Evolutionary conservation across 2,888 invertebrate genomes (phyloP), one percentile per base, ranked within the genome.

Genomic region (Heliconius cydno): DNA sequence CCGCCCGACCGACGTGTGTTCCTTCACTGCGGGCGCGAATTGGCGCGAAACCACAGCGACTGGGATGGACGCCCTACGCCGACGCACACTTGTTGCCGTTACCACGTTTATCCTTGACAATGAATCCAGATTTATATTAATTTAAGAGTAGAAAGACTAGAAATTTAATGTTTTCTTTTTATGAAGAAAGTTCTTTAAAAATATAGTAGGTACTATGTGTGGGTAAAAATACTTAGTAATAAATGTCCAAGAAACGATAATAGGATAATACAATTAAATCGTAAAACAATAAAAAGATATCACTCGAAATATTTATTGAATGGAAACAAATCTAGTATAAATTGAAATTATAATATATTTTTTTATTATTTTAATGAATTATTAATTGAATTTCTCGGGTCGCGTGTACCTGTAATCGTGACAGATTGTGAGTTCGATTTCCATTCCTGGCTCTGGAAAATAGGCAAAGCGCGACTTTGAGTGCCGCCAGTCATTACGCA

Each of bases 1-100:
- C 92, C 91, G 88, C 87, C 83, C 90, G 90, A 89, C 88, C 89
- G 90, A 86, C 89, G 90, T 85, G 86, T 90, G 89, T 92, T 90
- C 92, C 90, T 89, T 88, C 89, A 94, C 94, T 94, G 93, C 90
- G 89, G 90, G 86, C 88, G 89, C 86, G 87, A 89, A 86, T 90
- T 92, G 92, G 91, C 92, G 92, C 91, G 92, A 92, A 92, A 89
- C 87, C 84, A 84, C 83, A 85, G 78, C 83, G 86, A 86, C 87
- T 89, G 89, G 89, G 89, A 89, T 89, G 86, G 87, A 84, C 87
- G 87, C 88, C 88, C 87, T 88, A 90, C 89, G 88, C 89, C 89
- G 89, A 87, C 90, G 90, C 90, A 85, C 92, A 94, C 94, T 93
- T 93, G 93, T 93, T 94, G 93, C 91, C 87, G 85, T 83, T 84